A percentile compares a stretch with the other conserved stretches of the same genome.
phyloP scores from a whole-genome alignment of 2,113 vertebrate genomes.

The Monarcha castaneiventris region DNA sequence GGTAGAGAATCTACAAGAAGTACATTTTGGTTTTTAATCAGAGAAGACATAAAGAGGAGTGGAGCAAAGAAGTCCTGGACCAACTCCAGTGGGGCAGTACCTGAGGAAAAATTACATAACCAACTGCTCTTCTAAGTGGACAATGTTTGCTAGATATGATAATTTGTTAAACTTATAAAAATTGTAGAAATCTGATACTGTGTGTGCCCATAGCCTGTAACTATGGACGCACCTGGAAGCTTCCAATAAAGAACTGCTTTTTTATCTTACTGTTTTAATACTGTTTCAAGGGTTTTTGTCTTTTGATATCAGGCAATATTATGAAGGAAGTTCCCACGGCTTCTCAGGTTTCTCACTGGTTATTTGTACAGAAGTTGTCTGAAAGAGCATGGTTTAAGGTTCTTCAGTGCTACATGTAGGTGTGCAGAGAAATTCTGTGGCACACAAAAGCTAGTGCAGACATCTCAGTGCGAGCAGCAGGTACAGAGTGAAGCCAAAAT shows the following conservation, averaged over 20 bases:
- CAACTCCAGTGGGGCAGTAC: neutral
- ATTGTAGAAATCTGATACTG: accelerated
- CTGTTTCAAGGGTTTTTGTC: neutral
- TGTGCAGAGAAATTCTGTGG: neutral
- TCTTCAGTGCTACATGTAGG: neutral
- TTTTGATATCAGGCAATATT: neutral
- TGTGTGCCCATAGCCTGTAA: neutral
- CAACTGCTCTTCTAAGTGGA: neutral
- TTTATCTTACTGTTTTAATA: neutral
- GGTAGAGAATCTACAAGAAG: neutral
- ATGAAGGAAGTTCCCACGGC: neutral
- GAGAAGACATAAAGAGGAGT: neutral
- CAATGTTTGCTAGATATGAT: neutral
- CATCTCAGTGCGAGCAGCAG: neutral
- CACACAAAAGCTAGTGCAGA: neutral
- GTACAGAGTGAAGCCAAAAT: neutral
- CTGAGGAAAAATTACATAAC: neutral
- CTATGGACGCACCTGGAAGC: neutral
- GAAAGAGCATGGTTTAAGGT: neutral
- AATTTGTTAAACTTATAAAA: neutral
- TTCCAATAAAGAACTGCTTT: neutral
- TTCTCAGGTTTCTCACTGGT: neutral
- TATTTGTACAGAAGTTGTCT: neutral
- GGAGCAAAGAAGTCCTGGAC: neutral
- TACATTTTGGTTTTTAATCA: neutral